These are phyloP conservation scores for Ptiloglossa arizonensis DNA, from an alignment of 1,140 invertebrate species.

Conservation along the genomic window DNA sequence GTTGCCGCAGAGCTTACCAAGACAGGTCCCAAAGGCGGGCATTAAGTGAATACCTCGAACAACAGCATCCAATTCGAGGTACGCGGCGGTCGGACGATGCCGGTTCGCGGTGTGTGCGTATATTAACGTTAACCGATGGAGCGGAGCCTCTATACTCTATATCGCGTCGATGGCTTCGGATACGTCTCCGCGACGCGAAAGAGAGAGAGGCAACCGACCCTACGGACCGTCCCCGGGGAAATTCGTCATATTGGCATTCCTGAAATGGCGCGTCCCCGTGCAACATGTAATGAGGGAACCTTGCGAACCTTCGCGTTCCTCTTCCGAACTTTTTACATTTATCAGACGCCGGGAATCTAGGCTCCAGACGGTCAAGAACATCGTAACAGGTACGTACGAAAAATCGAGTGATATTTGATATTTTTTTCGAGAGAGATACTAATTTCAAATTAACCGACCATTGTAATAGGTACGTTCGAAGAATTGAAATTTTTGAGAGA, in stretches of 20 bases:
- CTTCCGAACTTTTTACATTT: background rate
- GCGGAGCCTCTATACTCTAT: constrained; percentile 26
- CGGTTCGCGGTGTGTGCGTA: background rate
- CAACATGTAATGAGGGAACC: constrained; percentile 20
- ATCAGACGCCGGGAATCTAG: background rate
- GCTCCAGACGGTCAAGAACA: background rate
- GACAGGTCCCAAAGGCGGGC: constrained; percentile 35
- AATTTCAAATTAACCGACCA: too few relatives aligned
- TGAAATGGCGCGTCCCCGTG: constrained; percentile 29
- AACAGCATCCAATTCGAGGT: constrained; percentile 56
- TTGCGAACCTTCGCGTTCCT: background rate
- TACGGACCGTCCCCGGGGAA: constrained; percentile 53
- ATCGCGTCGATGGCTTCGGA: constrained; percentile 48
- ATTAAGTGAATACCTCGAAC: constrained; percentile 52
- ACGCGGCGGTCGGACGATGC: background rate
- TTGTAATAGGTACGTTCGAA: too few relatives aligned
- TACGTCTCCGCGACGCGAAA: constrained; percentile 22
- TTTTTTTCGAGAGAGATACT: too few relatives aligned
- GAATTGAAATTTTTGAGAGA: too few relatives aligned
- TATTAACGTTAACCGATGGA: constrained; percentile 57
- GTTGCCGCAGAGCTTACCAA: constrained; percentile 9
- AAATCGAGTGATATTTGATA: background rate
- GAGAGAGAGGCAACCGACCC: constrained; percentile 12
- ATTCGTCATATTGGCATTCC: constrained; percentile 70
- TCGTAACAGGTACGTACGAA: background rate